Evolutionary conservation across 2,113 vertebrate species (phyloP), one percentile per base, ranked within the genome.

Genomic region (Callocephalon fimbriatum): DNA sequence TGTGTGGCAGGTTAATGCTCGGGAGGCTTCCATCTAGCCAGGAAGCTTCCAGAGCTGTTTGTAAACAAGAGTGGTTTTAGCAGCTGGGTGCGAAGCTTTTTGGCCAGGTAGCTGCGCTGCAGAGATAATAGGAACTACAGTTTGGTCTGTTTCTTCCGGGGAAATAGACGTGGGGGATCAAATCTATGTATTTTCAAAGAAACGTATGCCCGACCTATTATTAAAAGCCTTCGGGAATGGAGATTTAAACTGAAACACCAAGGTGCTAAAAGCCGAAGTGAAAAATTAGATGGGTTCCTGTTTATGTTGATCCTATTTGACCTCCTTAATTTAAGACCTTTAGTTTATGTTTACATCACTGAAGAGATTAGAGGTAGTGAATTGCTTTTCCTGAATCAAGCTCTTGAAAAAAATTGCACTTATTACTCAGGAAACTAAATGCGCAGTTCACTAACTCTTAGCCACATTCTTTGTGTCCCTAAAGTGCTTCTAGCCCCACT

Each of bases 91-190:
- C 44, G 3, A 12, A 63, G 2, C 59, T 3, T 12, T 4, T 7
- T 16, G 9, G 22, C 15, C 8, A 4, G 54, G 29, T 5, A 50
- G 18, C 13, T 51, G 45, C 2, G n/a, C 42, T 67, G 65, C 53
- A 3, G 0, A 19, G 53, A 1, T 25, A 2, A 2, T 6, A 0
- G 27, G 51, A n/a, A 7, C 42, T 31, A 2, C 1, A 2, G 2
- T 5, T 48, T 8, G 19, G 0, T 25, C 27, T 7, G n/a, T 18
- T n/a, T 38, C 15, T 22, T 35, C 25, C 19, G 25, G 16, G 62
- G 5, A 35, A 53, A 42, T 21, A 56, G 54, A 22, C n/a, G 54
- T 5, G 21, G 1, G 44, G 29, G 22, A 4, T 31, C 40, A 10
- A 54, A 31, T 13, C 9, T 3, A 2, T 27, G n/a, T 3, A 3